Base-by-base conservation (phyloP, 53 echinoderm and acorn worm genomes). In the Astropecten irregularis region DNA sequence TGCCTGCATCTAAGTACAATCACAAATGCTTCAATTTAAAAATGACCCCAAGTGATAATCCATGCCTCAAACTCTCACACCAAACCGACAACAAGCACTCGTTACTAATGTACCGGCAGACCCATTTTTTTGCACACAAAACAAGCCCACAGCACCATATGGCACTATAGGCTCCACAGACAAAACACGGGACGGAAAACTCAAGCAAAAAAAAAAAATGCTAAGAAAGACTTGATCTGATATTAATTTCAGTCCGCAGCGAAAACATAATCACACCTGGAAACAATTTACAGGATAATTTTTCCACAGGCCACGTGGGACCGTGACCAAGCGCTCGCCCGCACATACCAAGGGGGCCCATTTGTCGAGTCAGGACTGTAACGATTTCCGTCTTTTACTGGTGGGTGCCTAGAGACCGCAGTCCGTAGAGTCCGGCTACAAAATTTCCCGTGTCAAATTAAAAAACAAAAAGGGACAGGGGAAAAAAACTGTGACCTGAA, bases 241-340 rank as follows among this genome's bases (percentile, higher is more conserved):
- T 20, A 46, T 16, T 36, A 57, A 54, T 34, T 18, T 55, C 26
- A 9, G 64, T n/a, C 34, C 5, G 36, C 35, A 3, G 34, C 16
- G 10, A 21, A 60, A 79, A 30, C 25, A 62, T 46, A 5, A 79
- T 61, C 62, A 46, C 79, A 79, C 63, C 63, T 79, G 79, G 63
- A 46, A 79, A 49, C 79, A 79, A 79, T 79, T 79, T 49, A 62
- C 48, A n/a, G 10, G 63, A 62, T 62, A 61, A 74, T 79, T 63
- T 60, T 63, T 31, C 79, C 79, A 46, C 15, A 39, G 74, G 74
- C 48, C 62, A 21, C 0, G 6, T 8, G 44, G 32, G 21, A 61
- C 73, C 74, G 42, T 62, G 49, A 30, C 48, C 79, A 59, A 59
- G 34, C 39, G 9, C 76, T 76, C 30, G n/a, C 52, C 29, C 74